phyloP scores from a whole-genome alignment of 2,797 vertebrate genomes.

The Acropternis orthonyx region DNA sequence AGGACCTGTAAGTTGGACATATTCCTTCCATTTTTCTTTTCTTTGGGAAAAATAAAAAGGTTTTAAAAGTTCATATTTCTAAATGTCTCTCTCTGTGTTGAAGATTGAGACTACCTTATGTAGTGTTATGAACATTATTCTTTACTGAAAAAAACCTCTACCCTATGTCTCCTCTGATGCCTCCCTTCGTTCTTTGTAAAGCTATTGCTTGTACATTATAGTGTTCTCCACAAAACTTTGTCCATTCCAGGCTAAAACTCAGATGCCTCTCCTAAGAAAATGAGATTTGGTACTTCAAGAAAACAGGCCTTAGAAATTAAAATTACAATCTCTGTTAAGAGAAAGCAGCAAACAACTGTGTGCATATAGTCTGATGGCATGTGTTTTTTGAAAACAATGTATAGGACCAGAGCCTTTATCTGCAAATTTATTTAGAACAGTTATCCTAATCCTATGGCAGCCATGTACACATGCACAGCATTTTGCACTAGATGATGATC shows the following conservation, averaged over 20 bases:
- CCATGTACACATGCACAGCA: rapidly evolving
- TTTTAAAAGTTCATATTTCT: neutral
- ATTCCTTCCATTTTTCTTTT: neutral
- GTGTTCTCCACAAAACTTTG: neutral
- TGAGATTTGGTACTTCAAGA: neutral
- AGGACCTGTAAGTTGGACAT: neutral
- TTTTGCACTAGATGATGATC: neutral
- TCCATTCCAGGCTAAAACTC: neutral
- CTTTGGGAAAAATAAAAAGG: neutral
- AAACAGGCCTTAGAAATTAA: neutral
- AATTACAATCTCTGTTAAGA: neutral
- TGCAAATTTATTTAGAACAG: neutral
- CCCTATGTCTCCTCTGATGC: neutral
- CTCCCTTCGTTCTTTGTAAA: neutral
- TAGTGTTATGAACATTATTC: neutral
- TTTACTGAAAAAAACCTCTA: neutral
- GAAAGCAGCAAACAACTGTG: neutral
- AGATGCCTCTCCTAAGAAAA: neutral
- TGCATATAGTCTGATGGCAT: neutral
- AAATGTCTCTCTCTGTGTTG: neutral
- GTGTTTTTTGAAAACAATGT: neutral
- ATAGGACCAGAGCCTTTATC: neutral
- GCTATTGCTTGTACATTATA: neutral
- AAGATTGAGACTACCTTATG: neutral
- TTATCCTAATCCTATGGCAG: neutral